Conservation (phyloP, 2,797 vertebrate species). For the Lacerta bilineata region DNA sequence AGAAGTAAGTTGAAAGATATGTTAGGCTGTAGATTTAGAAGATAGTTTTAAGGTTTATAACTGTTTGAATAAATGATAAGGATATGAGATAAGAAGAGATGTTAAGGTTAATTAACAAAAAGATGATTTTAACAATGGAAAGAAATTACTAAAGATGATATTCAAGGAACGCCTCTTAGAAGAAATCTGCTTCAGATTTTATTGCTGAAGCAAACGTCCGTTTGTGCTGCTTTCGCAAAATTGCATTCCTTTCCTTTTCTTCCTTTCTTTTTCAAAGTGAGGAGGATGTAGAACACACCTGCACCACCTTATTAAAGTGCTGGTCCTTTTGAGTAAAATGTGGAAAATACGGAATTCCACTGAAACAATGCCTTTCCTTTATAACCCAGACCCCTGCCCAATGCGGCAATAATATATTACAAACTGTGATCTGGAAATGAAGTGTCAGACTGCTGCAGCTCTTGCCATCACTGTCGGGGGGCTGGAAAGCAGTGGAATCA, state of each 20-base stretch:
- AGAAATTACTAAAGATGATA: too few species aligned
- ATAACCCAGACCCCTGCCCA: background rate
- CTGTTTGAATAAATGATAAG: too few species aligned
- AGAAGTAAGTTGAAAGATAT: too few species aligned
- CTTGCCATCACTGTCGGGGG: background rate
- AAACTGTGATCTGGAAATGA: constrained; percentile 41
- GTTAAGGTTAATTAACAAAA: too few species aligned
- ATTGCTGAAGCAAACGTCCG: constrained; percentile 21
- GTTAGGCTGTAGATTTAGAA: too few species aligned
- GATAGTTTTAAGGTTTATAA: too few species aligned
- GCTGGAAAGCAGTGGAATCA: constrained; percentile 22
- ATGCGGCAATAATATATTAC: background rate
- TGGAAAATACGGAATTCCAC: constrained; percentile 27
- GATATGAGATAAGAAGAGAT: too few species aligned
- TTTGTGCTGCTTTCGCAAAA: background rate
- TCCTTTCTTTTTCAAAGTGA: constrained; percentile 27
- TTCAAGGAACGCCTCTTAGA: constrained; percentile 29
- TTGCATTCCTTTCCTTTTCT: background rate
- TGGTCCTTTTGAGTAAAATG: constrained; percentile 18
- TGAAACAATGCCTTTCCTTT: constrained; percentile 12
- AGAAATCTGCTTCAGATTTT: constrained; percentile 61
- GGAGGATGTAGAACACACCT: constrained; percentile 45
- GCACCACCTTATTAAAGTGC: constrained; percentile 33
- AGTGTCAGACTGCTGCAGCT: constrained; percentile 46
- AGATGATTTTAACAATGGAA: too few species aligned